These are phyloP conservation scores for Agonopterix subpropinquella DNA, from an alignment of 2,888 invertebrate species.

Conservation along the genomic window DNA sequence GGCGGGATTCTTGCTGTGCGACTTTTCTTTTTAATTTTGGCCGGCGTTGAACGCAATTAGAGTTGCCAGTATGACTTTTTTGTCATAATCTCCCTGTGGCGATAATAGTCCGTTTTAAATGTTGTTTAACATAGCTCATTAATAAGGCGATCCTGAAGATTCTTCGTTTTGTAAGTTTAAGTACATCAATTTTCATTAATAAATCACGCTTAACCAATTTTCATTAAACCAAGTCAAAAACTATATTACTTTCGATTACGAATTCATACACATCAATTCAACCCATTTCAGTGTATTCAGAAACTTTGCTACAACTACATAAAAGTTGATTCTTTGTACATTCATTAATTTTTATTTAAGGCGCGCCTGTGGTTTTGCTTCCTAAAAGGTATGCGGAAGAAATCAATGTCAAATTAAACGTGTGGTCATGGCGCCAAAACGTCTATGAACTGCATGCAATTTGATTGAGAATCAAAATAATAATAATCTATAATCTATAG, in stretches of 20 bases:
- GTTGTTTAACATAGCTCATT: slow-evolving; percentile 41
- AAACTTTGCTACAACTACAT: no score
- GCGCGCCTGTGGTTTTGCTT: neutral
- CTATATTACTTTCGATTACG: no score
- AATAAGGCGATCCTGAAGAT: slow-evolving; percentile 29
- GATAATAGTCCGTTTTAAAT: slow-evolving; percentile 49
- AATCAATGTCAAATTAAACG: slow-evolving; percentile 7
- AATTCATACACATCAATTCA: no score
- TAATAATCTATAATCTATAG: neutral
- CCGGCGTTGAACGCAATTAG: slow-evolving; percentile 72
- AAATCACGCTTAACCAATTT: neutral
- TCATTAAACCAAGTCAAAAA: no score
- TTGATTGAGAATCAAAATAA: neutral
- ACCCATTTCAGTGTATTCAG: no score
- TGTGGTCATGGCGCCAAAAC: slow-evolving; percentile 4
- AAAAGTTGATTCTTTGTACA: no score
- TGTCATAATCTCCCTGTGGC: slow-evolving; percentile 52
- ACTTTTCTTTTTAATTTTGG: slow-evolving; percentile 72
- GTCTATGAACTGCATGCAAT: slow-evolving; percentile 2
- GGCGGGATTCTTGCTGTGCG: slow-evolving; percentile 72
- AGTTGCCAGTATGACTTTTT: slow-evolving; percentile 56
- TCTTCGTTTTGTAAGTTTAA: slow-evolving; percentile 25
- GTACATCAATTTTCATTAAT: slow-evolving; percentile 17
- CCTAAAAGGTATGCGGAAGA: slow-evolving; percentile 7
- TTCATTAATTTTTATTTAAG: no score